Conservation (phyloP, 2,113 vertebrate genomes). For the Camelus bactrianus region DNA sequence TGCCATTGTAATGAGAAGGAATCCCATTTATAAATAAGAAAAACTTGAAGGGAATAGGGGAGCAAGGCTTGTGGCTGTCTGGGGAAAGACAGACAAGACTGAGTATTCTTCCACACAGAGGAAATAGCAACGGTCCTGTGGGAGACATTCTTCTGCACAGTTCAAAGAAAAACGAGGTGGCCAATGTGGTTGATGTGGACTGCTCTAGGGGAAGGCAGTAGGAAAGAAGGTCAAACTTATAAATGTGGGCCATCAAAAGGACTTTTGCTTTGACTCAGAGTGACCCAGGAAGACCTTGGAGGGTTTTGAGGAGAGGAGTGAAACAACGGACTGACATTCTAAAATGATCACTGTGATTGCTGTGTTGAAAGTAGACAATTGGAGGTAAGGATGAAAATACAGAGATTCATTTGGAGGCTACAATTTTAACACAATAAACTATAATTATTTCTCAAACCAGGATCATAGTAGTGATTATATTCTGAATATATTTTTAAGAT, state of each 20-base stretch:
- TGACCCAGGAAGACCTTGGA: background rate
- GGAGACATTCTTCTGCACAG: background rate
- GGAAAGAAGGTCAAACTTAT: background rate
- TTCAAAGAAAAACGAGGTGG: background rate
- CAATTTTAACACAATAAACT: background rate
- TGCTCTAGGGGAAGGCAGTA: background rate
- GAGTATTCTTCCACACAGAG: background rate
- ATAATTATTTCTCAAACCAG: background rate
- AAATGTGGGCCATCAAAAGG: background rate
- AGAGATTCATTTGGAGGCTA: background rate
- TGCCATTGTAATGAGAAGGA: background rate
- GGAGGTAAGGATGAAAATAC: background rate
- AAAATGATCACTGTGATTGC: background rate
- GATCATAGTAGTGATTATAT: background rate
- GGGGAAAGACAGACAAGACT: background rate
- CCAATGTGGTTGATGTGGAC: background rate
- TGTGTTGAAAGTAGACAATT: background rate
- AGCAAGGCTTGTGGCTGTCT: background rate
- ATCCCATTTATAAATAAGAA: background rate
- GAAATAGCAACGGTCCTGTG: fast-evolving
- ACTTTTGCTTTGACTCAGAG: background rate
- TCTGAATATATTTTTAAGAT: background rate
- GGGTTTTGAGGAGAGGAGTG: background rate
- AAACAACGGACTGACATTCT: background rate
- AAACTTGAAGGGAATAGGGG: background rate